A percentile compares a stretch with the other conserved stretches of the same genome.
These are phyloP conservation scores for Heteromurus nitidus DNA, from an alignment of 2,888 invertebrate genomes.

Conservation along the genomic window DNA sequence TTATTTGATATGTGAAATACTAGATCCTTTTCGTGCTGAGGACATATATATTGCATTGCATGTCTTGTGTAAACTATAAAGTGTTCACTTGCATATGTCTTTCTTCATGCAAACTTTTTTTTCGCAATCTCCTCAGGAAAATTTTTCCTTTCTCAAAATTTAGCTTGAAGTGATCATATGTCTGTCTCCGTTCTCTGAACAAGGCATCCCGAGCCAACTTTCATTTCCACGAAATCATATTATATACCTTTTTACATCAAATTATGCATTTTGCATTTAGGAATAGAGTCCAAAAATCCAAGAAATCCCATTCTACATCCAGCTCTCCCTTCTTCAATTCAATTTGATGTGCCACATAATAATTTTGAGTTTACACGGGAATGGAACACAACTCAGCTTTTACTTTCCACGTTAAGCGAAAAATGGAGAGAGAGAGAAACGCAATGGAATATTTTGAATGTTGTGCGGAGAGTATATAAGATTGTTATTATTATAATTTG, in stretches of 20 bases:
- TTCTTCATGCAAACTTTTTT: too few species aligned
- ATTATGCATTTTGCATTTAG: too few species aligned
- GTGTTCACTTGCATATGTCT: too few species aligned
- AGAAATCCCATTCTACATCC: constrained; percentile 10
- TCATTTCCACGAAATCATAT: not conserved
- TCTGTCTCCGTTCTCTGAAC: not conserved
- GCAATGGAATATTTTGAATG: constrained; percentile 12
- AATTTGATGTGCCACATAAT: not conserved
- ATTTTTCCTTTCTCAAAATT: too few species aligned
- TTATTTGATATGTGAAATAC: too few species aligned
- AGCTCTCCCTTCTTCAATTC: not conserved
- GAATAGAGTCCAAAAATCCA: too few species aligned
- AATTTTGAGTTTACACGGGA: constrained; percentile 38
- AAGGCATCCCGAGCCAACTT: not conserved
- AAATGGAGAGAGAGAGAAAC: constrained; percentile 1
- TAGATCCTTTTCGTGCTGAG: too few species aligned
- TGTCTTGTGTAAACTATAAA: not conserved
- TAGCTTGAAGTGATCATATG: too few species aligned
- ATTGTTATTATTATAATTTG: constrained; percentile 57
- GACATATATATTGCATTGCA: not conserved
- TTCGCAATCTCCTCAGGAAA: too few species aligned
- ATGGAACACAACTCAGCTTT: constrained; percentile 47
- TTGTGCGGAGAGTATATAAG: constrained; percentile 34
- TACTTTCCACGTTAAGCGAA: constrained; percentile 14
- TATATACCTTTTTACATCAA: not conserved